phyloP scores from a whole-genome alignment of 2,113 vertebrate species.

The Cololabis saira region DNA sequence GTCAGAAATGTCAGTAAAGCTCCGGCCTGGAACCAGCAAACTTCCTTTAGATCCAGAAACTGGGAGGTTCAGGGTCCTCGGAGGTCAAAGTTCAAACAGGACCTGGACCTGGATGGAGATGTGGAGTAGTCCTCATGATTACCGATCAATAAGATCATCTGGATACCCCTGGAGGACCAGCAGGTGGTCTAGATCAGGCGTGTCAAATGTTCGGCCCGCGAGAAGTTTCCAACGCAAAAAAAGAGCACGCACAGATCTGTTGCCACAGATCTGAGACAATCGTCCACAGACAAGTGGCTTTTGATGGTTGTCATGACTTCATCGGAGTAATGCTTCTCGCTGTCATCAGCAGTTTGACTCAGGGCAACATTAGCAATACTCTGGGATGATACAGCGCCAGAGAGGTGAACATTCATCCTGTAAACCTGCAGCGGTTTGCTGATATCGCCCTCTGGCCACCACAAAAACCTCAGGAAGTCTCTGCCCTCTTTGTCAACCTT shows the following conservation, averaged over 20 bases:
- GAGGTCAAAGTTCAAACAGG: slow-evolving; percentile 11
- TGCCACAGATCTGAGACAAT: background rate
- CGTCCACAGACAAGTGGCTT: background rate
- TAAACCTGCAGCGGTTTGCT: background rate
- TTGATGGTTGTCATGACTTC: background rate
- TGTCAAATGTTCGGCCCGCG: too few species aligned
- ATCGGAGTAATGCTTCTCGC: background rate
- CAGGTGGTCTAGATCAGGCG: too few species aligned
- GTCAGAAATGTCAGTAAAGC: slow-evolving; percentile 32
- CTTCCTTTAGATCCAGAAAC: too few species aligned
- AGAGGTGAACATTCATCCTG: background rate
- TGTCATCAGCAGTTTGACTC: background rate
- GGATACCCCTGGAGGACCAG: too few species aligned
- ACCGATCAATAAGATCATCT: background rate
- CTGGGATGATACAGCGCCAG: background rate
- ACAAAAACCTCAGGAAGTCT: background rate
- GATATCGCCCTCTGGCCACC: background rate
- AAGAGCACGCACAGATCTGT: too few species aligned
- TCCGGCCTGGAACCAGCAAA: too few species aligned
- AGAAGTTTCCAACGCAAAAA: too few species aligned
- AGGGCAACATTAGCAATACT: background rate
- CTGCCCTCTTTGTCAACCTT: background rate
- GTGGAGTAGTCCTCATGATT: background rate
- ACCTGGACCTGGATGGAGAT: slow-evolving; percentile 2
- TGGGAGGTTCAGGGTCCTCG: too few species aligned